Evolutionary conservation across 2,888 invertebrate species (phyloP), one percentile per base, ranked within the genome.

Genomic region (Lasioglossum zephyrum): DNA sequence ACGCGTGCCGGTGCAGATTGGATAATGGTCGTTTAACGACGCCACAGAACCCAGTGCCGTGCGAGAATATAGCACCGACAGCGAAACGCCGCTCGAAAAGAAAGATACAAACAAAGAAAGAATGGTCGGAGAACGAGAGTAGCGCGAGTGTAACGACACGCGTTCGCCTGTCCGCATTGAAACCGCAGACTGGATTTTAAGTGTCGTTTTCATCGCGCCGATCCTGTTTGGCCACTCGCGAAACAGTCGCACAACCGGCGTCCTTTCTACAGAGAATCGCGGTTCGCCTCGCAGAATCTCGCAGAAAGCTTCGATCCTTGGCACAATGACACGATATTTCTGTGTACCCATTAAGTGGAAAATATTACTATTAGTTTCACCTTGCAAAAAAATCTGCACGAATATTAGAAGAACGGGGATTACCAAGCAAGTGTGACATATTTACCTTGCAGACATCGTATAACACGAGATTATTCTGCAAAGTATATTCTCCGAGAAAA

Each of bases 21-120:
- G 80, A 86, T 84, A 84, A 89, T 88, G 88, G 85, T 82, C 79
- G 73, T 74, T 82, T 86, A 88, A 88, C 84, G 60, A 84, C 81
- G 79, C 82, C 80, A 88, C 86, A 84, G 86, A 81, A 85, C 83
- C 26, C 49, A 41, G 66, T 72, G 73, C 73, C 57, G 70, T 74
- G 73, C 69, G 69, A 26, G 73, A 47, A 70, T 57, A n/a, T n/a
- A 16, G 66, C 41, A 44, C 72, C 31, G n/a, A 36, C 26, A 72
- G 66, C 78, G 63, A 53, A 72, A 75, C 13, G 47, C 60, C 69
- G 49, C 47, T 6, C 22, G n/a, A 36, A 69, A 63, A 60, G 60
- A 41, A 73, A 74, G 75, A 74, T 53, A 47, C 36, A 57, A 60
- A 69, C 49, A 49, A 66, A 74, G 80, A 69, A 79, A 63, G 79